phyloP scores from a whole-genome alignment of 2,797 vertebrate species.

The Oreochromis grahami region DNA sequence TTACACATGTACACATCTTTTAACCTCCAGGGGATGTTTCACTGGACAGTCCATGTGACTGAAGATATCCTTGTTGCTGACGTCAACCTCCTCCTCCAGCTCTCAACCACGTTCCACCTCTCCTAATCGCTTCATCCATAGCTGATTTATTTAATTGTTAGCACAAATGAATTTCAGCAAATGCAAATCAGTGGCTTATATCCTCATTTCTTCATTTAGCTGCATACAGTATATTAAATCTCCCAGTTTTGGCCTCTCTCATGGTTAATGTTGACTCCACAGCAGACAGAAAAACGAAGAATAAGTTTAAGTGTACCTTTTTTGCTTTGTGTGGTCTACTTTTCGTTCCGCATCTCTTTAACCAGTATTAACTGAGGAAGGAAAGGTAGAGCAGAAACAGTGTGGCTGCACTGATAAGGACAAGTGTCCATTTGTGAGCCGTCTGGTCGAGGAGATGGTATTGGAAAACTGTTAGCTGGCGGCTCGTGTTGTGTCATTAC shows the following conservation, averaged over 20 bases:
- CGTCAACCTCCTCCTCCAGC: neutral
- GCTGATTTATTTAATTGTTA: neutral
- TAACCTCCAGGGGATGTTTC: constrained; percentile 20
- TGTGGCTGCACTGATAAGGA: constrained; percentile 22
- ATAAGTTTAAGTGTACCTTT: neutral
- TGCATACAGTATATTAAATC: neutral
- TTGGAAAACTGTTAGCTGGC: neutral
- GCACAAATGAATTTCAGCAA: neutral
- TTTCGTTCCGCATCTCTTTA: neutral
- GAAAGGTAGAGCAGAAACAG: neutral
- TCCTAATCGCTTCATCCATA: neutral
- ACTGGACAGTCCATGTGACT: constrained; percentile 43
- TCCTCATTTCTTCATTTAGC: neutral
- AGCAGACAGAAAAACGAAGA: neutral
- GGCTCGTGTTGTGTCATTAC: neutral
- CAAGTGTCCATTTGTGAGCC: neutral
- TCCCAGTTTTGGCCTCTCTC: neutral
- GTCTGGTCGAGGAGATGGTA: neutral
- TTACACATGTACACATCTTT: neutral
- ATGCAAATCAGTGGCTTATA: neutral
- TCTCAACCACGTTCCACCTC: neutral
- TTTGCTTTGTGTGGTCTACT: neutral
- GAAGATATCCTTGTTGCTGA: constrained; percentile 78
- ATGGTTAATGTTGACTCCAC: neutral
- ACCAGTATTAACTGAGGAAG: neutral